Base-by-base conservation (phyloP, 2,113 vertebrate species). In the Burhinus oedicnemus region DNA sequence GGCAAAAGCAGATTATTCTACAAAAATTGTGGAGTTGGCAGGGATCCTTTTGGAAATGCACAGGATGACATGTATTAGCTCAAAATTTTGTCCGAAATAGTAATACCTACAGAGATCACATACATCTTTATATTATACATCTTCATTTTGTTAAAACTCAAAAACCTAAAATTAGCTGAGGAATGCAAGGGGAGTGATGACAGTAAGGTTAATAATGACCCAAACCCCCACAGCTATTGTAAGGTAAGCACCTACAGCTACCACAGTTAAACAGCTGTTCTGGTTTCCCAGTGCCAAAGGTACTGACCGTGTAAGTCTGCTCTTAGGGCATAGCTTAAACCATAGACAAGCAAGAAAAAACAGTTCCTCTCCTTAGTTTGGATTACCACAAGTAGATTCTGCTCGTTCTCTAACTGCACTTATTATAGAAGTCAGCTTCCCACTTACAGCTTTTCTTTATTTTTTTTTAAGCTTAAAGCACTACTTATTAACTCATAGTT, bases 231-330 rank as follows among this genome's bases (percentile, higher is more conserved):
- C 9, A 71, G 69, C 49, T 83, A 74, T 4, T 58, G 4, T 23
- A 78, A 70, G 15, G 25, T 55, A 89, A 82, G 72, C 54, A 62
- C n/a, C 55, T 45, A 69, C 49, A 88, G 60, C 55, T 83, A 83
- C 27, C 3, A 7, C 51, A 83, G 76, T 58, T 64, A 57, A 80
- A 76, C 83, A 83, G 60, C 69, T 94, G 83, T 45, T 76, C 68
- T 83, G 36, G 40, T 64, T 83, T 93, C 44, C 29, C 71, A 49
- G 68, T 87, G 84, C 69, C 89, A 93, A 78, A 93, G 40, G 38
- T 78, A 87, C 29, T 60, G 72, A 81, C 89, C 6, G 1, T 51
- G 38, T 13, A 66, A 82, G 84, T 44, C 47, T 82, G 51, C 47
- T 87, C 61, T 87, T 55, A 11, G 16, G 69, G 16, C 38, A 64